Percentiles rank a stretch among this genome's conserved stretches.
These are phyloP conservation scores for Battus philenor DNA, from an alignment of 1,140 invertebrate genomes.

Conservation along the genomic window DNA sequence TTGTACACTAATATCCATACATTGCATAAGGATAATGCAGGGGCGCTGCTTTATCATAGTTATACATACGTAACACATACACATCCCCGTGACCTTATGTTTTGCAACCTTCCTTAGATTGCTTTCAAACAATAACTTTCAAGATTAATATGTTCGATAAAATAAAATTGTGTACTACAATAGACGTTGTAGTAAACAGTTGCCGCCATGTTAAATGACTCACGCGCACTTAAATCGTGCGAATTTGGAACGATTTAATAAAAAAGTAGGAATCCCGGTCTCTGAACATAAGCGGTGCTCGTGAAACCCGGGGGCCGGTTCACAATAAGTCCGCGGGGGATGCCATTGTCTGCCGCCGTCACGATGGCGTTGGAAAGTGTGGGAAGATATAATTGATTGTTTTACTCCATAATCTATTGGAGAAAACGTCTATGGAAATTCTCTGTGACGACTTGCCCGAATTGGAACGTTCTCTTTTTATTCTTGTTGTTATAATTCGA, in stretches of 20 bases:
- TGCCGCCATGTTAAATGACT: no score
- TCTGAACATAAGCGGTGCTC: slow-evolving; percentile 33
- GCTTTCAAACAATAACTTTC: no score
- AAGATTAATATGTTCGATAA: no score
- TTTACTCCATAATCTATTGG: slow-evolving; percentile 31
- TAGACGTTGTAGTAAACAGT: no score
- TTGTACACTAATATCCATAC: no score
- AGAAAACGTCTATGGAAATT: slow-evolving; percentile 41
- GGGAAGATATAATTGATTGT: slow-evolving; percentile 64
- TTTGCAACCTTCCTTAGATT: no score
- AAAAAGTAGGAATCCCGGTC: slow-evolving; percentile 31
- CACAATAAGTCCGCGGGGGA: slow-evolving; percentile 33
- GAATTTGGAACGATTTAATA: slow-evolving; percentile 30
- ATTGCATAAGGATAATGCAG: no score
- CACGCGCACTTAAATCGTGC: slow-evolving; percentile 21
- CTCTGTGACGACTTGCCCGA: slow-evolving; percentile 20
- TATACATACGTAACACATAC: no score
- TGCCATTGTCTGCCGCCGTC: slow-evolving; percentile 50
- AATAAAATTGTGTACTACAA: no score
- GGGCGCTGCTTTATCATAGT: no score
- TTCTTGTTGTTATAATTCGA: slow-evolving; percentile 32
- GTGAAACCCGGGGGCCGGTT: slow-evolving; percentile 29
- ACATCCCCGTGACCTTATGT: no score
- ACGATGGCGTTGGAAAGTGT: slow-evolving; percentile 65
- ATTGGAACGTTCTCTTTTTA: slow-evolving; percentile 24